Base-by-base conservation (phyloP, 2,113 vertebrate species). In the Dolichotis patagonum region DNA sequence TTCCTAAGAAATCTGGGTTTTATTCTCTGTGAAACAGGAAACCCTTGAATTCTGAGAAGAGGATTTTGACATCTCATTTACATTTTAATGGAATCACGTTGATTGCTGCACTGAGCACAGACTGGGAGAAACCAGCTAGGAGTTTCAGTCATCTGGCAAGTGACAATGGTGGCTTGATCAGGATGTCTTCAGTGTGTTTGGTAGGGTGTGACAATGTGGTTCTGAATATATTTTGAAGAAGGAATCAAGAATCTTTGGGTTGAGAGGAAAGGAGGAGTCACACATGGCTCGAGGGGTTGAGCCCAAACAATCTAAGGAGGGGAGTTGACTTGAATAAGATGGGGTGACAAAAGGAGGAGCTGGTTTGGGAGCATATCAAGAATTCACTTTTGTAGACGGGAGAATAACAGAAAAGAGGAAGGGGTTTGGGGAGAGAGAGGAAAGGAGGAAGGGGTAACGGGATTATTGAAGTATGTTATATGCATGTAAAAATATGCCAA, bases 211-310 rank as follows among this genome's bases (percentile, higher is more conserved):
- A 16, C 54, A 26, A 1, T 63, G n/a, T 81, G 54, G 30, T 89
- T 96, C 56, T 63, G 58, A 35, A 28, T 75, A 17, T 32, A 43
- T 91, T 77, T 91, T 85, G 32, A 89, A 58, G 63, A 91, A 81
- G 81, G 81, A 86, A 11, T 69, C 35, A 17, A 28, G 38, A 52
- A 4, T 85, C 71, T 86, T 46, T n/a, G 65, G 56, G 30, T 9
- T 60, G 20, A 77, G 49, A 85, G 41, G 88, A 63, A 43, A 46
- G 90, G 43, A 90, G 30, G 83, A 78, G 41, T 73, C 30, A 49
- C 24, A 81, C 43, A 41, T 56, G 60, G 43, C 14, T n/a, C 38
- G 20, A 26, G 62, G 49, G 67, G 49, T 75, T 73, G 46, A 32
- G 35, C 26, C 17, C 35, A 65, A 63, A 69, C 26, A 32, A 17